phyloP scores from a whole-genome alignment of 2,113 vertebrate genomes.

The Apeltes quadracus region DNA sequence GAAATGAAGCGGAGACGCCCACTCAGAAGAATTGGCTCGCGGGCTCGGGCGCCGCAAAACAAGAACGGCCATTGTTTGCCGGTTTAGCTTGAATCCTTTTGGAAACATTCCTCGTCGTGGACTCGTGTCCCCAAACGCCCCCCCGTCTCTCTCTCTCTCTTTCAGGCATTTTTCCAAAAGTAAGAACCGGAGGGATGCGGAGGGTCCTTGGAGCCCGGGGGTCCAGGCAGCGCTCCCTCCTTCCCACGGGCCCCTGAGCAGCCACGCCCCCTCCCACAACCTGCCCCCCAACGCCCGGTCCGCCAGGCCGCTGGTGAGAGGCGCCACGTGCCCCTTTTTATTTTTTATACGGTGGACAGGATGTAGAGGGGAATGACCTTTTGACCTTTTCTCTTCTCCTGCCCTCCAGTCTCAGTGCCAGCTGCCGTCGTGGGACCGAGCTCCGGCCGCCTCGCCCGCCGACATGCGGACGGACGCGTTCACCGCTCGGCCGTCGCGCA shows the following conservation, averaged over 20 bases:
- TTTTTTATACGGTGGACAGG: no score
- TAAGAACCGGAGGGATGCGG: conserved; percentile 79
- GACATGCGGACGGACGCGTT: conserved; percentile 88
- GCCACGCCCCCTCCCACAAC: conserved; percentile 63
- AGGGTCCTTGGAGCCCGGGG: conserved; percentile 79
- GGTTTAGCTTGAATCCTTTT: not conserved
- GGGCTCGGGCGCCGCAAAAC: conserved; percentile 5
- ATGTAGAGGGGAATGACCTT: no score
- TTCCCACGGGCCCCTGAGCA: conserved; percentile 67
- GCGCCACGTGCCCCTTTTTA: not conserved
- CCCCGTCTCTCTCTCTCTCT: no score
- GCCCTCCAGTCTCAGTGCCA: conserved; percentile 78
- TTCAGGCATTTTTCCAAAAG: conserved; percentile 88
- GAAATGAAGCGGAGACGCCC: conserved; percentile 11
- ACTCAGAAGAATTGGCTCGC: conserved; percentile 1
- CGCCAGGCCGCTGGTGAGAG: conserved; percentile 76
- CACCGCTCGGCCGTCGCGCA: conserved; percentile 83
- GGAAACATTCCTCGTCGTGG: not conserved
- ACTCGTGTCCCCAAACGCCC: no score
- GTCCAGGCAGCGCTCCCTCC: conserved; percentile 78
- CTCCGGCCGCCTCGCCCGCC: conserved; percentile 83
- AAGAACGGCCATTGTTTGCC: conserved; percentile 4
- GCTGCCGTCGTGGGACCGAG: conserved; percentile 80
- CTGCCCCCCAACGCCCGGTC: conserved; percentile 75
- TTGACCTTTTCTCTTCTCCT: not conserved